Conservation (phyloP, 2,888 invertebrate species). For the Caenorhabditis sp. region DNA sequence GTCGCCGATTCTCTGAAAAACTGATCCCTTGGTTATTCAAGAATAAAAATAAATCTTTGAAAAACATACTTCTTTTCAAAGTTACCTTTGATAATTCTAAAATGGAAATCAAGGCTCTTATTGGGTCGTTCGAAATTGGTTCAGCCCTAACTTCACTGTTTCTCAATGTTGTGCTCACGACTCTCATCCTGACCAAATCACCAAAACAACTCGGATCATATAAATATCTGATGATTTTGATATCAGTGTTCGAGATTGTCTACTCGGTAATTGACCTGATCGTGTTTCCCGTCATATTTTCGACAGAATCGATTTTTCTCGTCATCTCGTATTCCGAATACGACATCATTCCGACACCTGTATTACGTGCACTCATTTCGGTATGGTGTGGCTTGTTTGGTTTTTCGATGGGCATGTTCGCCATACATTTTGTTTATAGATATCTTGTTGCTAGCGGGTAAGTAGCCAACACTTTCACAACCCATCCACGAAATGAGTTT, state of each 20-base stretch:
- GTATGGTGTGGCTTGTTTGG: no score
- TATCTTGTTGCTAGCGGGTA: no score
- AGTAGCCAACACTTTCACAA: no score
- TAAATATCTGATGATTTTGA: conserved; percentile 20
- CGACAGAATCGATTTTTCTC: conserved; percentile 5
- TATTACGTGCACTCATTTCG: no score
- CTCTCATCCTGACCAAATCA: conserved; percentile 6
- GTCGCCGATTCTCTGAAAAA: no score
- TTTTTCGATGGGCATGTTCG: no score
- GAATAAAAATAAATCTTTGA: no score
- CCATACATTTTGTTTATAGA: no score
- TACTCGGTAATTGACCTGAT: conserved; percentile 10
- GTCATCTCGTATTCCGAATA: conserved; percentile 4
- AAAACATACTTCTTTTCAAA: background rate
- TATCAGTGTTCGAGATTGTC: conserved; percentile 11
- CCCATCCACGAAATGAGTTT: no score
- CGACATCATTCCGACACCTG: conserved; percentile 4
- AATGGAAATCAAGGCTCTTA: no score
- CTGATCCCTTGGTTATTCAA: no score
- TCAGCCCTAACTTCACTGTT: background rate
- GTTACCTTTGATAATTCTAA: no score
- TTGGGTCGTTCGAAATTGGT: background rate
- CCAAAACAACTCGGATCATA: conserved; percentile 11
- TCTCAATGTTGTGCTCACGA: background rate
- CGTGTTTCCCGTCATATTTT: conserved; percentile 10